Base-by-base conservation (phyloP, 37 sponge, comb jelly and placozoan species). In the Haliclona indistincta region DNA sequence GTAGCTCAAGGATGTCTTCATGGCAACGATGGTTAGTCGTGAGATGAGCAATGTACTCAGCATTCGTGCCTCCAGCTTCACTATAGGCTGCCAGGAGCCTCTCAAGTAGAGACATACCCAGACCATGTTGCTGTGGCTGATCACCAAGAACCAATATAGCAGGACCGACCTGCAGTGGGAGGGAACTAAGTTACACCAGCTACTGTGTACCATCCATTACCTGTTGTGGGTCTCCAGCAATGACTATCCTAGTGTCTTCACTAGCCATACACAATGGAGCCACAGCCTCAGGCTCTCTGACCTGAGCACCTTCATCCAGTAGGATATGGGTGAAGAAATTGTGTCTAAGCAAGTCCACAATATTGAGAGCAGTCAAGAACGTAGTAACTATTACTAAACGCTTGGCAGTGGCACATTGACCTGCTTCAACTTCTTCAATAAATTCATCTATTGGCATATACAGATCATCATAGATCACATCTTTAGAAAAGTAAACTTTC, bases 251-350 rank as follows among this genome's bases (percentile, higher is more conserved):
- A 1, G 92, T 91, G 33, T 75, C 26, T 0, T 8, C 17, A 29
- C 49, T 38, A 39, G 92, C 92, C 19, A 86, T 33, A n/a, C 67
- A 67, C 20, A 91, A 41, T 23, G 92, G 79, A 58, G 84, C 79
- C 39, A 82, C 68, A 22, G 75, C 43, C 33, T 86, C 92, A 29
- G 92, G 92, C 54, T 91, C 92, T 37, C 78, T 30, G 5, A 58
- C 28, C 47, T 83, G 92, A 35, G 92, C 87, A n/a, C 84, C 92
- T 70, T 91, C 92, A 65, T 91, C 92, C 15, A 91, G 15, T 2
- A 91, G 38, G 34, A 91, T 91, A 53, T 91, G 92, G 40, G 92
- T 91, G 62, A 91, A 91, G 38, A 54, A 82, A 3, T 71, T 79
- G n/a, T 43, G 23, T 5, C 19, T 30, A 56, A 67, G 15, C 1